Percentiles rank a stretch among this genome's conserved stretches.
Conservation (phyloP, 64 coral and sea anemone genomes). For the Montipora sp. region DNA sequence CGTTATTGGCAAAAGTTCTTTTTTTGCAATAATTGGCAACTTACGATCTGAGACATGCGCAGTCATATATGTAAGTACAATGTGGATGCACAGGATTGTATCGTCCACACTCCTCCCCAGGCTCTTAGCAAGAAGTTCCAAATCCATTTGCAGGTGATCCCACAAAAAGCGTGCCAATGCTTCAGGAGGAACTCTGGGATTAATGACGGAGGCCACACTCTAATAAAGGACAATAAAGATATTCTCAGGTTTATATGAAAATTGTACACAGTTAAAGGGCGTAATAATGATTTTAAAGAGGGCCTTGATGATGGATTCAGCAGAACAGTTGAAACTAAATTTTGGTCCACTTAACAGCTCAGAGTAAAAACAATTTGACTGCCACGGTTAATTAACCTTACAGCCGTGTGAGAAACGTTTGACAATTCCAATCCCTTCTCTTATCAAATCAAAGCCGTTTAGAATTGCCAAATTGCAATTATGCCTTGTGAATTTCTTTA, state of each 20-base stretch:
- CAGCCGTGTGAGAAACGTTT: too few relatives aligned
- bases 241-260: not conserved
- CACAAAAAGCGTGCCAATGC: conserved; percentile 44
- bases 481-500: not conserved
- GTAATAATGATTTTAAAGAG: too few relatives aligned
- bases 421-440: too few relatives aligned
- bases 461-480: too few relatives aligned
- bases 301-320: too few relatives aligned
- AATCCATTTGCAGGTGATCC: conserved; percentile 46
- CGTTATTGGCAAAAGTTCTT: too few relatives aligned
- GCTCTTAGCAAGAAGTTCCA: conserved; percentile 36
- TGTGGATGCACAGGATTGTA: conserved; percentile 45
- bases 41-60: conserved; percentile 15
- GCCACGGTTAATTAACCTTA: too few relatives aligned
- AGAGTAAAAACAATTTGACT: too few relatives aligned
- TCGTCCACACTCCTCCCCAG: conserved; percentile 65
- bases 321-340: too few relatives aligned
- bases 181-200: conserved; percentile 27
- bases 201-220: not conserved
- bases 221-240: not conserved
- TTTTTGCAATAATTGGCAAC: not conserved
- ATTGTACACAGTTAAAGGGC: too few relatives aligned
- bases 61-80: conserved; percentile 37
- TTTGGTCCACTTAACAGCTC: too few relatives aligned
- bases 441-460: too few relatives aligned